phyloP scores from a whole-genome alignment of 2,888 invertebrate species.

The Phasia obesa region DNA sequence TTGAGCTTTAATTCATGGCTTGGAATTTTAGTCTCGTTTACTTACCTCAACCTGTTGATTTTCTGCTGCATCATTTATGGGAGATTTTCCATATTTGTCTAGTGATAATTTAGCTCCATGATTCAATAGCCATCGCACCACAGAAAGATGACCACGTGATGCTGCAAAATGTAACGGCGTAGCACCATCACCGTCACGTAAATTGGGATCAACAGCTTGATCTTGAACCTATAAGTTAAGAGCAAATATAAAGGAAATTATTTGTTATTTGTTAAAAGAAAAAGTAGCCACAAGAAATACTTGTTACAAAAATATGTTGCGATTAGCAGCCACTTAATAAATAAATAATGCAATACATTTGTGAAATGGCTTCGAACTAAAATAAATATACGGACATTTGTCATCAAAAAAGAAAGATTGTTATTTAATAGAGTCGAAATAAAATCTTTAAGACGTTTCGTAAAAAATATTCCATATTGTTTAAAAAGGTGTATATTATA shows the following conservation, averaged over 20 bases:
- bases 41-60: constrained; percentile 93
- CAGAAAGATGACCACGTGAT: constrained; percentile 90
- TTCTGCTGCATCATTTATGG: constrained; percentile 95
- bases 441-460: too few relatives aligned
- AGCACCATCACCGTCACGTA: constrained; percentile 93
- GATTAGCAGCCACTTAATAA: too few relatives aligned
- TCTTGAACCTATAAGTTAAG: constrained; percentile 86
- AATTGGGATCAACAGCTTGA: constrained; percentile 92
- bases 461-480: too few relatives aligned
- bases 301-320: too few relatives aligned
- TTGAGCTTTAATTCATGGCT: constrained; percentile 22
- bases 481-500: too few relatives aligned
- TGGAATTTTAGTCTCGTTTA: constrained; percentile 20
- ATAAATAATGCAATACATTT: too few relatives aligned
- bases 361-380: too few relatives aligned
- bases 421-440: too few relatives aligned
- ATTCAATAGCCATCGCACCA: constrained; percentile 91
- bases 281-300: too few relatives aligned
- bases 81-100: constrained; percentile 94
- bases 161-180: constrained; percentile 95
- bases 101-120: constrained; percentile 91
- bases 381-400: too few relatives aligned
- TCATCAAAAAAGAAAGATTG: too few relatives aligned
- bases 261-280: too few relatives aligned
- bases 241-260: background rate